Base-by-base conservation (phyloP, 2,797 vertebrate genomes). In the Triplophysa bombifrons region DNA sequence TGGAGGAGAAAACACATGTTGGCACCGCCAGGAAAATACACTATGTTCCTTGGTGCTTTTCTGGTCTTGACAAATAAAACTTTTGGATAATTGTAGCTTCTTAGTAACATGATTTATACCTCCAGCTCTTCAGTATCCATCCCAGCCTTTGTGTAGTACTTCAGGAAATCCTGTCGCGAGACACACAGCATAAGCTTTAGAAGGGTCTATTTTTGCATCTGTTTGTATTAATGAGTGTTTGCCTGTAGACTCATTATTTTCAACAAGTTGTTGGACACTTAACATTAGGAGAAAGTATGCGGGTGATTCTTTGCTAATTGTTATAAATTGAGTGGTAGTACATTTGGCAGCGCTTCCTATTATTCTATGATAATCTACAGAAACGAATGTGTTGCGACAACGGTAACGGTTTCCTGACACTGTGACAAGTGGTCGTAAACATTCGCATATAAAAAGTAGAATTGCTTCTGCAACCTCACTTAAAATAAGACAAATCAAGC, bases 111-210 rank as follows among this genome's bases (percentile, higher is more conserved):
- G 53, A 66, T 61, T 77, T 89, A 80, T 88, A 98, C 96, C 96
- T 97, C 94, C 78, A 98, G 80, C 84, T 96, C 95, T 78, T 94
- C 91, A 0, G 93, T 96, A 87, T 96, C 93, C 93, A 94, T 94
- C 83, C 95, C 95, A 82, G 96, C 96, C 92, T 96, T 96, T 81
- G 93, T 94, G 86, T 93, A 95, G 89, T 96, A 96, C 90, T 97
- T 98, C 75, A 96, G 91, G 90, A 97, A 96, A 91, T 98, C 96
- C 96, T 98, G 91, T 79, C 80, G 78, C 90, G 25, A 76, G 69
- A 86, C 51, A 75, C 58, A 82, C 48, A 76, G 78, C n/a, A 10
- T 80, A 61, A 73, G 70, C 25, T 56, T 27, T 19, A 64, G 34
- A 63, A 70, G 4, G 34, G 30, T 65, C n/a, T 69, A 75, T 25